Percentiles rank a stretch among this genome's conserved stretches.
Conservation (phyloP, 2,888 invertebrate species). For the Beris morrisii region DNA sequence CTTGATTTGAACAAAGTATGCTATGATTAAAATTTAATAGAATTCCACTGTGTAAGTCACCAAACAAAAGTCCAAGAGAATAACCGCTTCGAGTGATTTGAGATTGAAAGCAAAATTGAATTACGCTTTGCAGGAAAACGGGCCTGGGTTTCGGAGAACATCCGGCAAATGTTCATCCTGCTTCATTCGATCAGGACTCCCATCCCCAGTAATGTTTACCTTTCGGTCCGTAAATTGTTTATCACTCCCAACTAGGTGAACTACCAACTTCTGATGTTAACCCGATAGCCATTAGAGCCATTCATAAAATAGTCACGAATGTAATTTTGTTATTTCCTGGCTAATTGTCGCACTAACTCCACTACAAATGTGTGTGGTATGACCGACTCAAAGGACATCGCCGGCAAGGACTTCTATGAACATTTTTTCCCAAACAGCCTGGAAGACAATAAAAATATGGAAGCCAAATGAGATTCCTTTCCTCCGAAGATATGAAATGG, state of each 20-base stretch:
- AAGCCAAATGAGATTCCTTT: slow-evolving; percentile 35
- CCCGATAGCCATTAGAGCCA: not conserved
- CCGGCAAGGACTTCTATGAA: too few species aligned
- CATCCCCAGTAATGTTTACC: slow-evolving; percentile 4
- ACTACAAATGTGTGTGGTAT: too few species aligned
- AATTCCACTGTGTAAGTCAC: slow-evolving; percentile 15
- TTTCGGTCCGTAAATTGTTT: slow-evolving; percentile 23
- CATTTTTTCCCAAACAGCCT: not conserved
- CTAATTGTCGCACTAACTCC: slow-evolving; percentile 4
- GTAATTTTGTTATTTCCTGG: slow-evolving; percentile 11
- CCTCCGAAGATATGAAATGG: slow-evolving; percentile 24
- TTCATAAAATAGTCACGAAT: slow-evolving; percentile 23
- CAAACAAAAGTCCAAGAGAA: slow-evolving; percentile 27
- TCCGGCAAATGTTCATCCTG: slow-evolving; percentile 2
- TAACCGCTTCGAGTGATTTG: slow-evolving; percentile 39
- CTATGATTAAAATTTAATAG: slow-evolving; percentile 30
- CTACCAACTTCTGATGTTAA: not conserved
- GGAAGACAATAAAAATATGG: slow-evolving; percentile 8
- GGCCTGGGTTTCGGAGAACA: slow-evolving; percentile 5
- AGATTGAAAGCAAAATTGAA: slow-evolving; percentile 39
- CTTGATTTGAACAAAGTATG: slow-evolving; percentile 21
- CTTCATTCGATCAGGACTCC: not conserved
- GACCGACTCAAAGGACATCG: too few species aligned
- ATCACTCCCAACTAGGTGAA: not conserved
- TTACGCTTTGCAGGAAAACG: slow-evolving; percentile 33